Conservation (phyloP, 2,113 vertebrate genomes). For the Naja naja region DNA sequence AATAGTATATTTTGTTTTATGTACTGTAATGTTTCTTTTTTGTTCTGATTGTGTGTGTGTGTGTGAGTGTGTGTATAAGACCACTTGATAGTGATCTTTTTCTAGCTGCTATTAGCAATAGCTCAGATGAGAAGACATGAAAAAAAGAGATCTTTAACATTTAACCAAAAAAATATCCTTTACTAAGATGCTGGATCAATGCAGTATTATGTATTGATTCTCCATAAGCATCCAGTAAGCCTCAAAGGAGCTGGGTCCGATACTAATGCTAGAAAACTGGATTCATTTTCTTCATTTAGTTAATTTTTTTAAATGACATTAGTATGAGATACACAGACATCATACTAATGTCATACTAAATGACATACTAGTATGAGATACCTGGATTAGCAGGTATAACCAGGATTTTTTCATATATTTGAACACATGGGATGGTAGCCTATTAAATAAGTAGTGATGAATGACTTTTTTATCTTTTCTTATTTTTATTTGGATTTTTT, state of each 20-base stretch:
- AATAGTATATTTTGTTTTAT: background rate
- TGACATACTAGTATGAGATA: background rate
- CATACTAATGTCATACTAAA: no score
- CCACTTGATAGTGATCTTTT: background rate
- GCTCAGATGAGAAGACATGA: background rate
- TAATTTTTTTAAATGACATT: background rate
- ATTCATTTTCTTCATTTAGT: background rate
- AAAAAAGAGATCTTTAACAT: background rate
- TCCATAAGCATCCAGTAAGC: background rate
- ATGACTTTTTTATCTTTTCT: background rate
- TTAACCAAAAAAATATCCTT: background rate
- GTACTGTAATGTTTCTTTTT: background rate
- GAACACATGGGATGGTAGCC: background rate
- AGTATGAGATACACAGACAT: background rate
- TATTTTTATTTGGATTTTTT: background rate
- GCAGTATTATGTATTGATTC: background rate
- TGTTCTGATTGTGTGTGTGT: no score
- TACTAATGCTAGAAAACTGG: background rate
- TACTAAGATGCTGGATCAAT: background rate
- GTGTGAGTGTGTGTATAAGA: background rate
- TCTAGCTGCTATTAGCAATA: background rate
- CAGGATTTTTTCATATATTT: background rate
- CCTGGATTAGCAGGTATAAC: background rate
- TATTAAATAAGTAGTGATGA: background rate
- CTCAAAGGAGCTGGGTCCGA: no score